These are phyloP conservation scores for Brenthis ino DNA, from an alignment of 2,888 invertebrate species.

Conservation along the genomic window DNA sequence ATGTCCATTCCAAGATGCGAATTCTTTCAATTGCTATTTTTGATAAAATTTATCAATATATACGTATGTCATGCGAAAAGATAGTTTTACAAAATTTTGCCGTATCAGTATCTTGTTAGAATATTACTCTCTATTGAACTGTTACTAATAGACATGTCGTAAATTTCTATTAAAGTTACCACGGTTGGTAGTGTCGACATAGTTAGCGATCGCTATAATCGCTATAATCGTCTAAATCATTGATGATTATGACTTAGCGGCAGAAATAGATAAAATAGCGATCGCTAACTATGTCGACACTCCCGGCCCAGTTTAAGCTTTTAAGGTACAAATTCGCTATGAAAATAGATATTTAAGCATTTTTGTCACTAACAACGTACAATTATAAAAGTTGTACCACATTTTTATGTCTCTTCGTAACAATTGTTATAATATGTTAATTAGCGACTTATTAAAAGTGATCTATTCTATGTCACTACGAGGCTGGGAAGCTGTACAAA, in stretches of 20 bases:
- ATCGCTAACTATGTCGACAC: too few species aligned
- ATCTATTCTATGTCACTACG: too few species aligned
- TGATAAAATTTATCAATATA: slow-evolving; percentile 7
- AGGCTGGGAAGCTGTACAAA: too few species aligned
- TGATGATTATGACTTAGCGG: too few species aligned
- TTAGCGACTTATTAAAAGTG: too few species aligned
- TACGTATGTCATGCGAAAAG: not conserved
- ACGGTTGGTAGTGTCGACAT: too few species aligned
- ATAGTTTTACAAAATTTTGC: slow-evolving; percentile 13
- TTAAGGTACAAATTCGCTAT: not conserved
- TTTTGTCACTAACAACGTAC: not conserved
- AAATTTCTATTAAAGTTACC: slow-evolving; percentile 5
- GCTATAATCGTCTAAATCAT: too few species aligned
- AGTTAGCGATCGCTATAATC: too few species aligned
- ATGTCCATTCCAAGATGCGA: slow-evolving; percentile 1
- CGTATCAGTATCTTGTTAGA: slow-evolving; percentile 9
- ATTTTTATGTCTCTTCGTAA: too few species aligned
- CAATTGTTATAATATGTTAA: too few species aligned
- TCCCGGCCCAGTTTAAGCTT: not conserved
- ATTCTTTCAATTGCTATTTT: slow-evolving; percentile 16
- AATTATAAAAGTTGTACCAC: not conserved
- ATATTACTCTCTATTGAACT: not conserved
- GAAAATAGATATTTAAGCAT: not conserved
- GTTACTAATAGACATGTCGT: not conserved
- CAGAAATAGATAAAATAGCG: too few species aligned